Evolutionary conservation across 2,888 invertebrate genomes (phyloP).

Genomic region (Chesias legatella): DNA sequence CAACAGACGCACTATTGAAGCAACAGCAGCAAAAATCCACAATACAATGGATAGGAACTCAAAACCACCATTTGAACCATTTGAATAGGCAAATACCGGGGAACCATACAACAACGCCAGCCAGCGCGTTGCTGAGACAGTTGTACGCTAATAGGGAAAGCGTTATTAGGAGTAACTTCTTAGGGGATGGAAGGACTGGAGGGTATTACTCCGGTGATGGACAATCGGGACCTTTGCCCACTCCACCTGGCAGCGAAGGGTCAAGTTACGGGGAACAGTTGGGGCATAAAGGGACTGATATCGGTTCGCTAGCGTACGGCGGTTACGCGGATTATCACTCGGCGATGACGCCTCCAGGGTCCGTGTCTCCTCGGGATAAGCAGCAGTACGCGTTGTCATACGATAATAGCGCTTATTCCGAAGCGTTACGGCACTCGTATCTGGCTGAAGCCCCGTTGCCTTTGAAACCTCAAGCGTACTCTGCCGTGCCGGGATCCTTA

Average conservation of each 20-base stretch:
- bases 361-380: conserved; percentile 95
- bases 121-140: conserved; percentile 93
- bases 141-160: conserved; percentile 96
- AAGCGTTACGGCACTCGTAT: conserved; percentile 80
- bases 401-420: conserved; percentile 82
- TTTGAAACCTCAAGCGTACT: conserved; percentile 94
- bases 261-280: conserved; percentile 84
- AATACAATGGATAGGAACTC: conserved; percentile 96
- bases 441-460: conserved; percentile 83
- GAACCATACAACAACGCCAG: conserved; percentile 85
- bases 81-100: conserved; percentile 81
- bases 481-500: conserved; percentile 84
- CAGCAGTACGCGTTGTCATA: conserved; percentile 81
- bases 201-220: conserved; percentile 80
- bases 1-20: conserved; percentile 90
- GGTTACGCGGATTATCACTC: conserved; percentile 92
- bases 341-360: conserved; percentile 98
- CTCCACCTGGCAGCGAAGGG: conserved; percentile 94
- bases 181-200: conserved; percentile 70
- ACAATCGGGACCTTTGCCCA: conserved; percentile 89
- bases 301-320: conserved; percentile 82
- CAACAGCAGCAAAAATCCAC: conserved; percentile 88
- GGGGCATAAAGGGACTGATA: conserved; percentile 76
- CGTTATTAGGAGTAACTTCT: conserved; percentile 93
- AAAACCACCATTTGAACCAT: conserved; percentile 83